Conservation (phyloP, 1,140 invertebrate genomes). For the Ceratina calcarata region DNA sequence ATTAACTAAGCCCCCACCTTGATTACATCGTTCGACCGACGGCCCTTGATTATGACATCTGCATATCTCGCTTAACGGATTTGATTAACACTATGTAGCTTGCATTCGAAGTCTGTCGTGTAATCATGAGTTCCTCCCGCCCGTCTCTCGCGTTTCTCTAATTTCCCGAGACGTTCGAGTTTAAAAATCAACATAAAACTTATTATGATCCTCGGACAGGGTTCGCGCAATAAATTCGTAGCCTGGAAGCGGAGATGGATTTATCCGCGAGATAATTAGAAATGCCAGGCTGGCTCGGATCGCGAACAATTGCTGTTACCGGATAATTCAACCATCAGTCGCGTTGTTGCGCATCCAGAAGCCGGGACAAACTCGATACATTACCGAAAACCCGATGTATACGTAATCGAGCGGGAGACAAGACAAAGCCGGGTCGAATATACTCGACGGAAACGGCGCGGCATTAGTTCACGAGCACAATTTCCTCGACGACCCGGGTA, state of each 20-base stretch:
- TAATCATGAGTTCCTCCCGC: too few species aligned
- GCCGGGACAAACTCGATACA: constrained; percentile 50
- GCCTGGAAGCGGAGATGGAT: constrained; percentile 13
- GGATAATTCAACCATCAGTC: constrained; percentile 43
- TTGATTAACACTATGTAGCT: constrained; percentile 17
- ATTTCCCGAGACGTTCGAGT: too few species aligned
- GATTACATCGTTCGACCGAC: constrained; percentile 11
- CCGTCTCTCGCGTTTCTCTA: not conserved
- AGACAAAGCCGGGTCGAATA: constrained; percentile 40
- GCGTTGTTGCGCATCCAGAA: constrained; percentile 32
- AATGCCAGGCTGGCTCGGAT: constrained; percentile 34
- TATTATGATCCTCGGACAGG: too few species aligned
- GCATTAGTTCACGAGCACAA: constrained; percentile 34
- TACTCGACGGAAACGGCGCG: constrained; percentile 38
- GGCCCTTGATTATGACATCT: constrained; percentile 45
- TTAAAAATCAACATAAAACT: too few species aligned
- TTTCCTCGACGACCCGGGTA: constrained; percentile 9
- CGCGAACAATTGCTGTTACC: constrained; percentile 43
- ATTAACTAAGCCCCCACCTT: constrained; percentile 40
- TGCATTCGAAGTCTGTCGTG: too few species aligned
- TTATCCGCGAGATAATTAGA: constrained; percentile 50
- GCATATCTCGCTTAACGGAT: constrained; percentile 39
- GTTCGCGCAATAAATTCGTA: too few species aligned
- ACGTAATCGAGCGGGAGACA: constrained; percentile 41
- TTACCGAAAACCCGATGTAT: constrained; percentile 41